Conservation (phyloP, 2,113 vertebrate species). For the Copsychus sechellarum region DNA sequence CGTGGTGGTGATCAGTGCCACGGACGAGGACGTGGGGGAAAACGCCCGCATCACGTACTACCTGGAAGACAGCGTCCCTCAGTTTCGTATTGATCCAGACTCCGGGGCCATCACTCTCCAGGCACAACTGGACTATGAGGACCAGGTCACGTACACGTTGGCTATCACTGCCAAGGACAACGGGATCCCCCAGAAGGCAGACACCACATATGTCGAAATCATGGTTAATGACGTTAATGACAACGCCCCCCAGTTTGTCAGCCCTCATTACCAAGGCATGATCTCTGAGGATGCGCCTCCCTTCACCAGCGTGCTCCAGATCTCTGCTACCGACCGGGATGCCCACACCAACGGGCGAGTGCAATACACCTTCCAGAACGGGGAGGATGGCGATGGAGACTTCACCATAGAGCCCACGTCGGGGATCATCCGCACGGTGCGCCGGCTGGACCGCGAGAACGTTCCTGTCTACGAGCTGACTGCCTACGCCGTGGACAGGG, state of each 20-base stretch:
- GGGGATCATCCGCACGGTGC: conserved; percentile 92
- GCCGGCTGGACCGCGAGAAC: conserved; percentile 90
- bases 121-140: conserved; percentile 94
- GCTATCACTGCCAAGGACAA: conserved; percentile 97
- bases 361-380: conserved; percentile 98
- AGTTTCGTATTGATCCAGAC: conserved; percentile 90
- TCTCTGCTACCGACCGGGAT: conserved; percentile 94
- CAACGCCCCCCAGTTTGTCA: conserved; percentile 93
- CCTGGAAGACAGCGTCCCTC: conserved; percentile 94
- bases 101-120: conserved; percentile 93
- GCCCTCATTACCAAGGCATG: conserved; percentile 90
- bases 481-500: conserved; percentile 92
- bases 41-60: conserved; percentile 94
- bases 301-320: conserved; percentile 95
- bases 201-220: conserved; percentile 97
- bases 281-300: conserved; percentile 94
- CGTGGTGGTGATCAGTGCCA: conserved; percentile 93
- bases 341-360: conserved; percentile 93
- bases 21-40: conserved; percentile 95
- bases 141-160: conserved; percentile 95
- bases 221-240: conserved; percentile 98
- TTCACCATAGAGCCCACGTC: conserved; percentile 98
- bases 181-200: conserved; percentile 96
- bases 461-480: conserved; percentile 93
- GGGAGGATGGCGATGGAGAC: conserved; percentile 95